Percentiles rank a stretch among this genome's conserved stretches.
These are phyloP conservation scores for Sycon ciliatum DNA, from an alignment of 37 sponge, comb jelly and placozoan species.

Conservation along the genomic window DNA sequence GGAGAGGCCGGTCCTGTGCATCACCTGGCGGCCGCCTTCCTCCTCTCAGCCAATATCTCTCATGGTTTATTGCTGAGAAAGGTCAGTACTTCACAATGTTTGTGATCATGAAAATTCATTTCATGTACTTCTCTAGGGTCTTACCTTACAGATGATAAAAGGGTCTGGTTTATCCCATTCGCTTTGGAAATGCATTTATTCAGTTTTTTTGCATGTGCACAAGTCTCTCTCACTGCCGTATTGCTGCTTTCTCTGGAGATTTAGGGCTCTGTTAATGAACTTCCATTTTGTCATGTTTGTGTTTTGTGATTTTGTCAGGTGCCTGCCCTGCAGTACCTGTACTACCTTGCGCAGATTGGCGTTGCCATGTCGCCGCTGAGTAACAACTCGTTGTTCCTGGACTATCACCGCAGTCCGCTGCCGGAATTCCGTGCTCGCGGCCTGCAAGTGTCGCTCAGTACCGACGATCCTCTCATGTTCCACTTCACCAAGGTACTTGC, in stretches of 20 bases:
- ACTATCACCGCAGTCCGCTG: slow-evolving; percentile 76
- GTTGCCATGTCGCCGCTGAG: slow-evolving; percentile 88
- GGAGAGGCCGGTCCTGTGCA: slow-evolving; percentile 83
- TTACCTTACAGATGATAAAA: too few species aligned
- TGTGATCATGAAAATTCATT: too few species aligned
- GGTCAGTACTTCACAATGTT: too few species aligned
- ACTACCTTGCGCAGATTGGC: slow-evolving; percentile 80
- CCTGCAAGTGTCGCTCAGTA: slow-evolving; percentile 70
- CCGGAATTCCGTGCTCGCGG: slow-evolving; percentile 66
- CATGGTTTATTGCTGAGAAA: slow-evolving; percentile 80
- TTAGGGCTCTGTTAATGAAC: too few species aligned
- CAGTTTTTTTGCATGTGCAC: too few species aligned
- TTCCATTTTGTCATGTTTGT: neutral
- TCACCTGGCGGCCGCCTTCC: slow-evolving; percentile 70
- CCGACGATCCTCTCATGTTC: slow-evolving; percentile 90
- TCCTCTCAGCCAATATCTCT: slow-evolving; percentile 78
- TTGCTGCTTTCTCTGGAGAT: too few species aligned
- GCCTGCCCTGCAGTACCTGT: slow-evolving; percentile 83
- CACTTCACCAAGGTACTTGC: slow-evolving; percentile 94
- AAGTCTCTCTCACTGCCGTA: too few species aligned
- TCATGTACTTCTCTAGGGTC: too few species aligned
- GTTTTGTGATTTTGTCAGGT: slow-evolving; percentile 35
- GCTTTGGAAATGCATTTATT: too few species aligned
- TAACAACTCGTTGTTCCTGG: slow-evolving; percentile 82
- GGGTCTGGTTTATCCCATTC: too few species aligned